Conservation (phyloP, 2,797 vertebrate species). For the Loris lydekkerianus region DNA sequence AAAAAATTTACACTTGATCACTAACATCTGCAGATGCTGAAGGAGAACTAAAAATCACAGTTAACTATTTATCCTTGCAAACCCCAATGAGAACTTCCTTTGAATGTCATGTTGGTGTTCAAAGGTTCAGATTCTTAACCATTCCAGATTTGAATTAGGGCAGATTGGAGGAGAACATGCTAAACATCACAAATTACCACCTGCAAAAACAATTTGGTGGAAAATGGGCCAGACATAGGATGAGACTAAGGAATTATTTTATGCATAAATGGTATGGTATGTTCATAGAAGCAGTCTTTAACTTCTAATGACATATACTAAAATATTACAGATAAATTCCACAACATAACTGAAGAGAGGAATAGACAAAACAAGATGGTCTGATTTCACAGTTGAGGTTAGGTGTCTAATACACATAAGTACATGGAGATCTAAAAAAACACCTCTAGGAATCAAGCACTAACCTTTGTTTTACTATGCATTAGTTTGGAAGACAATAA, state of each 20-base stretch:
- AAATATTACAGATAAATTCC: not conserved
- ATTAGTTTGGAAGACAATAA: not conserved
- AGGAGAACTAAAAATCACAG: not conserved
- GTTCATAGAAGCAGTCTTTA: not conserved
- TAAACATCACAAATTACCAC: conserved; percentile 19
- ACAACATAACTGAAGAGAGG: not conserved
- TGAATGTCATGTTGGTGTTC: not conserved
- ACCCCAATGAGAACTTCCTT: not conserved
- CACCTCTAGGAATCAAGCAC: not conserved
- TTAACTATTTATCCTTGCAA: not conserved
- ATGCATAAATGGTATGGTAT: not conserved
- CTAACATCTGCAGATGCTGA: not conserved
- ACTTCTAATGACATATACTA: not conserved
- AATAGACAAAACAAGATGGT: not conserved
- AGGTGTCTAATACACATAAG: no score
- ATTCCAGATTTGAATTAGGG: not conserved
- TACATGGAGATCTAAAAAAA: not conserved
- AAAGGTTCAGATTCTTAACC: not conserved
- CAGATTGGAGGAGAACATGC: not conserved
- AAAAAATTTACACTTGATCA: not conserved
- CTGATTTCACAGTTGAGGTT: not conserved
- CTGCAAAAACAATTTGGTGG: not conserved
- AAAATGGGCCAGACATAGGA: not conserved
- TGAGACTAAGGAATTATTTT: not conserved
- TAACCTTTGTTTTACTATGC: not conserved